These are phyloP conservation scores for Choloepus hoffmanni DNA, from an alignment of 2,113 vertebrate genomes.

Conservation along the genomic window DNA sequence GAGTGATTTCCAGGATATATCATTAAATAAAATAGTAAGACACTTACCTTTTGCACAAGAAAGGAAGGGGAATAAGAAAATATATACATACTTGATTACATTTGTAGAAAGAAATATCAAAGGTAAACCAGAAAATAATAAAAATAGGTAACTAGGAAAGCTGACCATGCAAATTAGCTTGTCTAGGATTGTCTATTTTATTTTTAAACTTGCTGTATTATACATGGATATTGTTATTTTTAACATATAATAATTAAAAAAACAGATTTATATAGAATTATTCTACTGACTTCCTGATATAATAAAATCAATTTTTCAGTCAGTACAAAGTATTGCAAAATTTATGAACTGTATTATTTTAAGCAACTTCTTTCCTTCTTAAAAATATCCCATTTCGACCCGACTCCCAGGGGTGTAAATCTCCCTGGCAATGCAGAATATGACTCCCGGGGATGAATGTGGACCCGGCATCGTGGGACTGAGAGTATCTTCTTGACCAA, in stretches of 20 bases:
- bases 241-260: neutral
- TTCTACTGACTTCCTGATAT: neutral
- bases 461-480: too few species aligned
- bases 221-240: neutral
- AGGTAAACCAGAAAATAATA: neutral
- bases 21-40: neutral
- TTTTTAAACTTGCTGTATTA: neutral
- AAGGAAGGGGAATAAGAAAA: neutral
- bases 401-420: too few species aligned
- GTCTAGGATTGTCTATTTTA: neutral
- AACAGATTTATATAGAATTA: neutral
- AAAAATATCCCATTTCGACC: neutral
- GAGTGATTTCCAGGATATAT: too few species aligned
- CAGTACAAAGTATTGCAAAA: neutral
- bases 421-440: too few species aligned
- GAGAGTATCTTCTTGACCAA: too few species aligned
- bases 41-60: neutral
- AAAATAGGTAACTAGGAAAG: neutral
- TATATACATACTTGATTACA: neutral
- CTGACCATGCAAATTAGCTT: neutral
- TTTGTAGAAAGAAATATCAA: conserved; percentile 5
- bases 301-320: neutral
- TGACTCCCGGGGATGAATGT: too few species aligned
- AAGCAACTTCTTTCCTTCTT: neutral
- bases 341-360: conserved; percentile 4